Base-by-base conservation (phyloP, 2,797 vertebrate species). In the Sardinella longiceps region DNA sequence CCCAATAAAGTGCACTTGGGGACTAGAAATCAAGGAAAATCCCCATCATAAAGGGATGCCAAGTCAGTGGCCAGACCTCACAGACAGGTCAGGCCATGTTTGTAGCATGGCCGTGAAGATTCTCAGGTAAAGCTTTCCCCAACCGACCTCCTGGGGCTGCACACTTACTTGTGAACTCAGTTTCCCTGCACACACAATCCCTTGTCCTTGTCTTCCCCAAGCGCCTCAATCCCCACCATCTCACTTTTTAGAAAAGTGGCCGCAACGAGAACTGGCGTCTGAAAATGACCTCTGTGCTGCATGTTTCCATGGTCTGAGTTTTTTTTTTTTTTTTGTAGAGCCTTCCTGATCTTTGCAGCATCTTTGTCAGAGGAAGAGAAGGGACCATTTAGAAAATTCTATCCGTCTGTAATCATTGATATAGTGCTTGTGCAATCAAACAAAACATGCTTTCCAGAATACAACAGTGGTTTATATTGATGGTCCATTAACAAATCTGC, bases 181-280 rank as follows among this genome's bases (percentile, higher is more conserved):
- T 15, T 77, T 43, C 70, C 70, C 70, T 43, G 30, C 66, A 74
- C 66, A 20, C 33, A 77, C 70, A 77, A 77, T 77, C 70, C 70
- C 37, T 43, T 77, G 37, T 77, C 70, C 70, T 77, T 14, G 18
- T 23, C 70, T 39, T 77, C 37, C 20, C 20, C 33, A 77, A 77
- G 23, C 43, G 70, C 70, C 70, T 77, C 70, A 18, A 77, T 77
- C 70, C 66, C 70, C 18, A 18, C 33, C 70, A 39, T 77, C 70
- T 77, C 70, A 20, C 70, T 77, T 77, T 39, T 39, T 77, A 25
- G 10, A 2, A 20, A 7, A 18, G 5, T 20, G 33, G 28, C 30
- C 6, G 15, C 28, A 70, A 70, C 37, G 3, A 37, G 30, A 70
- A 70, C 28, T 11, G 11, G 25, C 10, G 2, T 12, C 60, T 28